A percentile compares a stretch with the other conserved stretches of the same genome.
These are phyloP conservation scores for Glandiceps talaboti DNA, from an alignment of 53 echinoderm and acorn worm species.

Conservation along the genomic window DNA sequence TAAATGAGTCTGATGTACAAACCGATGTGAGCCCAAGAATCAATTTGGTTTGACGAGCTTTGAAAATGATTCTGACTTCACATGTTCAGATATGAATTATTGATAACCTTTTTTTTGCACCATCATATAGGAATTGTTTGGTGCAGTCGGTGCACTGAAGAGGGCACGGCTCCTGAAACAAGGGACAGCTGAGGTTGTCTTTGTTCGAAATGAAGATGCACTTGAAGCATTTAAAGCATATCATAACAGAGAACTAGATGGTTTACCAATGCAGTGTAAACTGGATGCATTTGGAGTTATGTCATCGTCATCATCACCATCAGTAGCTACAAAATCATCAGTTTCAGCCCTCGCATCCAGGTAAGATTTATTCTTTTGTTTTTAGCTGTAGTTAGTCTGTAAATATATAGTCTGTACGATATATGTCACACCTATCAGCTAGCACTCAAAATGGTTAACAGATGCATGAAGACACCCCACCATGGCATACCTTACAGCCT, in stretches of 20 bases:
- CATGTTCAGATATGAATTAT: no score
- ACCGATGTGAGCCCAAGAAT: no score
- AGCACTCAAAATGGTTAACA: no score
- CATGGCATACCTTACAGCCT: no score
- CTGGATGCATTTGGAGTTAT: slow-evolving; percentile 65
- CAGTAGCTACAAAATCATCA: slow-evolving; percentile 7
- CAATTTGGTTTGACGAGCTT: no score
- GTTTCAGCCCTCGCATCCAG: slow-evolving; percentile 60
- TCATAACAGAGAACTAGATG: slow-evolving; percentile 89
- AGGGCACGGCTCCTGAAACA: slow-evolving; percentile 63
- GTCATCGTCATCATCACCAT: slow-evolving; percentile 6
- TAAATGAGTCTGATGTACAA: background rate
- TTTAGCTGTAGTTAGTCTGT: no score
- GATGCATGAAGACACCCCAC: no score
- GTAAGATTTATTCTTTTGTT: no score
- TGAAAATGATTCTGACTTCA: no score
- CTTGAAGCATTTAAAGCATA: slow-evolving; percentile 78
- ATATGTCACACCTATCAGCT: no score
- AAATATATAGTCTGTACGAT: no score
- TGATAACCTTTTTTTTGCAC: no score
- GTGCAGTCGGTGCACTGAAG: slow-evolving; percentile 55
- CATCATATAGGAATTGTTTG: slow-evolving; percentile 99
- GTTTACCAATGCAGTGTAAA: slow-evolving; percentile 91
- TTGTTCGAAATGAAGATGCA: slow-evolving; percentile 57
- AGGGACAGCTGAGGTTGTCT: slow-evolving; percentile 81